Conservation (phyloP, 2,113 vertebrate genomes). For the Todiramphus saurophagus region DNA sequence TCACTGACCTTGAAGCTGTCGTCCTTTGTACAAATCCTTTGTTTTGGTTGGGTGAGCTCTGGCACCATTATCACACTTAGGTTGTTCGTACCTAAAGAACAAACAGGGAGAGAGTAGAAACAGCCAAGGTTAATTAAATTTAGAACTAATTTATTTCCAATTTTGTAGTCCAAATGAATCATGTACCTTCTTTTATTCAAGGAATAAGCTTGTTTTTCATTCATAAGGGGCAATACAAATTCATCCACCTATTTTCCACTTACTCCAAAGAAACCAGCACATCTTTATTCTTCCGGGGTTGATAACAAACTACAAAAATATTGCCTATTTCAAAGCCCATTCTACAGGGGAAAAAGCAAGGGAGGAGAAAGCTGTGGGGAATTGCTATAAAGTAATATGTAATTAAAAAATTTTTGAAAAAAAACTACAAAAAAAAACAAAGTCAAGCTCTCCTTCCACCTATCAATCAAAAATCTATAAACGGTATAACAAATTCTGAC, state of each 20-base stretch:
- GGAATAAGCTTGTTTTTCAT: not conserved
- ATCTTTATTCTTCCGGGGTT: not conserved
- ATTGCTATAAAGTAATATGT: not conserved
- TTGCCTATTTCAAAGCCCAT: not conserved
- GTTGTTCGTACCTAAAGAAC: constrained; percentile 88
- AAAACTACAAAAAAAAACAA: not conserved
- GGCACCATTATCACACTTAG: constrained; percentile 90
- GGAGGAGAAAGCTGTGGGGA: not conserved
- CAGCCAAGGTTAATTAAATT: not conserved
- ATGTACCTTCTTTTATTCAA: not conserved
- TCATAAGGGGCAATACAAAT: not conserved
- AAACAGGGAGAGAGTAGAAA: not conserved
- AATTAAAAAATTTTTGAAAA: not conserved
- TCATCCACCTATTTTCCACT: not conserved
- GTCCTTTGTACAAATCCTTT: constrained; percentile 87
- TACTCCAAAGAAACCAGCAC: not conserved
- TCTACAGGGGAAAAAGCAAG: not conserved
- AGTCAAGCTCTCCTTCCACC: not conserved
- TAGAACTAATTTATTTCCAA: not conserved
- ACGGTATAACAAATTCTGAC: not conserved
- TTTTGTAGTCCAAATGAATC: not conserved
- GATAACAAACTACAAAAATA: not conserved
- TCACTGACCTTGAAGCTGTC: constrained; percentile 90
- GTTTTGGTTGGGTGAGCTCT: constrained; percentile 89
- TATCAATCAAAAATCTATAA: not conserved